phyloP scores from a whole-genome alignment of 2,888 invertebrate species.

The Mechanitis messenoides region DNA sequence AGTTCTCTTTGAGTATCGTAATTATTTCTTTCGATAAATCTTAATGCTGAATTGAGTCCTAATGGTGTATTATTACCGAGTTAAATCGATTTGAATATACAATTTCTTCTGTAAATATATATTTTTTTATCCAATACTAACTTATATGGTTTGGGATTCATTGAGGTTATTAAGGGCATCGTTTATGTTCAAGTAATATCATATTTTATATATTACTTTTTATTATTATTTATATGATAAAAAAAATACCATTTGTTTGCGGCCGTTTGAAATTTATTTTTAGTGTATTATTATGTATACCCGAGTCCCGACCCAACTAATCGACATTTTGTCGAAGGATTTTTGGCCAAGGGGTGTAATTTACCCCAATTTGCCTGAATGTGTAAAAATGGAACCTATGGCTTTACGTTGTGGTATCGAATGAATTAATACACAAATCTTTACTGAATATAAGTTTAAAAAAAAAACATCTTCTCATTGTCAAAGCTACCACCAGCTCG shows the following conservation, averaged over 20 bases:
- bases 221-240: no score
- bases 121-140: neutral
- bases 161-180: no score
- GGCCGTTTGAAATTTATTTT: neutral
- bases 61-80: neutral
- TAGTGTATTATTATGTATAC: slow-evolving; percentile 1
- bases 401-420: no score
- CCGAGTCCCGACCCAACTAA: neutral
- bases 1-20: slow-evolving; percentile 4
- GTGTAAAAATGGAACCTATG: neutral
- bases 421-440: no score
- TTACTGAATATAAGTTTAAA: no score
- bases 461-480: no score
- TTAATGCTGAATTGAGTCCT: slow-evolving; percentile 3
- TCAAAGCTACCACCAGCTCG: no score
- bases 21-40: slow-evolving; percentile 4
- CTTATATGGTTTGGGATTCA: neutral
- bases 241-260: neutral
- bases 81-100: neutral
- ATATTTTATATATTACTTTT: no score
- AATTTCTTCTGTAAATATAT: neutral
- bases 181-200: no score
- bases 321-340: neutral
- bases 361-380: neutral
- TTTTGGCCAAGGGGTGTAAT: neutral